Evolutionary conservation across 2,888 invertebrate genomes (phyloP).

Genomic region (Corbicula japonica): DNA sequence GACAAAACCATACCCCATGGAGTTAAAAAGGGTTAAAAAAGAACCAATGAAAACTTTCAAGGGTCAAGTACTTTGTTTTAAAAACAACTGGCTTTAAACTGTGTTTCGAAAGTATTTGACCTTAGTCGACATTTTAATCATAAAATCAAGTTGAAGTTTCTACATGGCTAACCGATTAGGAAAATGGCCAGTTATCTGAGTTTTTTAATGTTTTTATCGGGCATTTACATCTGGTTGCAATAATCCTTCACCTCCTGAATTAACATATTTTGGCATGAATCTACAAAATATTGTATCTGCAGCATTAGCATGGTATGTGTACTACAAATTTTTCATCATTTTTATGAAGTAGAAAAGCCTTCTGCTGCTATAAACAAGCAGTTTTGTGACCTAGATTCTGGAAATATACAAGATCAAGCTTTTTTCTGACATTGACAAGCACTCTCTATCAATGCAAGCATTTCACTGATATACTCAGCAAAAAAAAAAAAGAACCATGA

Average conservation of each 20-base stretch:
- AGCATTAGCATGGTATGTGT: slow-evolving; percentile 14
- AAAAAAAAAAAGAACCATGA: not conserved
- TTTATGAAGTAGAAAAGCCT: slow-evolving; percentile 23
- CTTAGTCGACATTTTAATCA: no score
- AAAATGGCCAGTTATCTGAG: slow-evolving; percentile 7
- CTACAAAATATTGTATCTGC: not conserved
- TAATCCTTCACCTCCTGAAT: slow-evolving; percentile 23
- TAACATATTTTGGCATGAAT: slow-evolving; percentile 9
- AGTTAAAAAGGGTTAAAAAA: no score
- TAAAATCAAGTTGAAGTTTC: no score
- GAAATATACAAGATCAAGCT: slow-evolving; percentile 11
- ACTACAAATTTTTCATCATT: slow-evolving; percentile 12
- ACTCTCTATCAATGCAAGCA: slow-evolving; percentile 33
- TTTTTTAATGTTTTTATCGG: slow-evolving; percentile 14
- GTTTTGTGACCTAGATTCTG: slow-evolving; percentile 26
- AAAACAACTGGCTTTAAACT: no score
- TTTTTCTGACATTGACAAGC: slow-evolving; percentile 32
- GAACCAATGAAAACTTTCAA: no score
- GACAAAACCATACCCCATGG: no score
- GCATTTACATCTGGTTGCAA: slow-evolving; percentile 28
- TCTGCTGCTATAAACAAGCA: slow-evolving; percentile 9
- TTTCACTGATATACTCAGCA: slow-evolving; percentile 30
- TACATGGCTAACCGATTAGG: no score
- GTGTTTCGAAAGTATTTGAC: no score
- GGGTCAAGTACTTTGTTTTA: no score